Base-by-base conservation (phyloP, 2,888 invertebrate species). In the Coremacera marginata region DNA sequence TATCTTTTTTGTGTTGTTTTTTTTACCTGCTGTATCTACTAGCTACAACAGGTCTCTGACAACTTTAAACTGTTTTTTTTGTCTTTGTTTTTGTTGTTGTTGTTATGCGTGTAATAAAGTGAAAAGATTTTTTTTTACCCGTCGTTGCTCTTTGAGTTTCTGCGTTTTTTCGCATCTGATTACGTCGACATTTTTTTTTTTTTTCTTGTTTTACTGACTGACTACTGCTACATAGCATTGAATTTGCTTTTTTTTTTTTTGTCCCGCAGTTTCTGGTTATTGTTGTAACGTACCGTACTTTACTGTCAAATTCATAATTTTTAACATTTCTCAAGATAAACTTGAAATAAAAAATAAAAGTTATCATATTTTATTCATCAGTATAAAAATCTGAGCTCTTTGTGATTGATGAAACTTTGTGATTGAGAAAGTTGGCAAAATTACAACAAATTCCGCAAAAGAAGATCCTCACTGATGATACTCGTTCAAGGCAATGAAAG, bases 151-250 rank as follows among this genome's bases (percentile, higher is more conserved):
- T 65, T 62, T 62, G 25, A 27, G 16, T 22, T 16, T 27, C 27
- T 27, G 62, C 27, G 25, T 19, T 8, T 19, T 16, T 31, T 63
- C 63, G 34, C 63, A 63, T 63, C 63, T 70, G 70, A 70, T 70
- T 70, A 55, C 70, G 70, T 55, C 34, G 70, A 11, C 70, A 34
- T 11, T n/a, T 25, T 16, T 55, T 8, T 9, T 27, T 16, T n/a
- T 4, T 34, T 37, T 34, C 34, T 37, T 22, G 4, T 62, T 25
- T 62, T 27, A 25, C 2, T 14, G 31, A 44, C 44, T 44, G 25
- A 5, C 27, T 62, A 27, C 60, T 27, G 22, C 60, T 62, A 44
- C 7, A 44, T 44, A 44, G 44, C 44, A 44, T 11, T 44, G 44
- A 37, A 37, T 37, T 37, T 8, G 1, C 22, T 8, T 19, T 19